Evolutionary conservation across 2,113 vertebrate genomes (phyloP), one percentile per base, ranked within the genome.

Genomic region (Pelusios castaneus): DNA sequence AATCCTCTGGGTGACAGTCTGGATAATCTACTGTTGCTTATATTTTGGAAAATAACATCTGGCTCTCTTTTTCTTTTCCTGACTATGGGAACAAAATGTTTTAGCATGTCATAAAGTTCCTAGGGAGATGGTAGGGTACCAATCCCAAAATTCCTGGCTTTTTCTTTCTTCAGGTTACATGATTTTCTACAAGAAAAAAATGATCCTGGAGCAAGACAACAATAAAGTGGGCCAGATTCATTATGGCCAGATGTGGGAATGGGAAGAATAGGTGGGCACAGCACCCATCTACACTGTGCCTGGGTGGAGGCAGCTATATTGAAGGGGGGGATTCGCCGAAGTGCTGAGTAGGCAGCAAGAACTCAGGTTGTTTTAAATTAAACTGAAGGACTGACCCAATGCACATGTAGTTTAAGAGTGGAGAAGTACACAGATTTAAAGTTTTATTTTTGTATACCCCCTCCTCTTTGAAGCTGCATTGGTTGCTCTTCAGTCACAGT

Each of bases 21-120:
- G 77, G 89, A 97, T 97, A 97, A 94, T 91, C 92, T 82, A 95
- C n/a, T 58, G 92, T 95, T 94, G 85, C 43, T 97, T 85, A 79
- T 10, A 73, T 60, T 63, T 38, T 87, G 73, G 34, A 92, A 92
- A 81, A n/a, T 84, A 94, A 84, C 76, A 97, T 89, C 85, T 97
- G 82, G 5, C 78, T 76, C 88, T 24, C 38, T 27, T 51, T 90
- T 52, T 49, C 82, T 63, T 86, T 52, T 94, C 86, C 94, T 95
- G 94, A 94, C 82, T 93, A 16, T 75, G 82, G 92, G 16, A 78
- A 86, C 73, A 84, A 88, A 92, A 49, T 85, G 86, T 95, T 96
- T 97, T 93, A 80, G 88, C 73, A 81, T 95, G 70, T 76, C 82
- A 91, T 93, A 75, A 70, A 85, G 89, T 84, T 82, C 85, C 70